Percentiles rank a stretch among this genome's conserved stretches.
phyloP scores from a whole-genome alignment of 2,113 vertebrate genomes.

The Percina caprodes region DNA sequence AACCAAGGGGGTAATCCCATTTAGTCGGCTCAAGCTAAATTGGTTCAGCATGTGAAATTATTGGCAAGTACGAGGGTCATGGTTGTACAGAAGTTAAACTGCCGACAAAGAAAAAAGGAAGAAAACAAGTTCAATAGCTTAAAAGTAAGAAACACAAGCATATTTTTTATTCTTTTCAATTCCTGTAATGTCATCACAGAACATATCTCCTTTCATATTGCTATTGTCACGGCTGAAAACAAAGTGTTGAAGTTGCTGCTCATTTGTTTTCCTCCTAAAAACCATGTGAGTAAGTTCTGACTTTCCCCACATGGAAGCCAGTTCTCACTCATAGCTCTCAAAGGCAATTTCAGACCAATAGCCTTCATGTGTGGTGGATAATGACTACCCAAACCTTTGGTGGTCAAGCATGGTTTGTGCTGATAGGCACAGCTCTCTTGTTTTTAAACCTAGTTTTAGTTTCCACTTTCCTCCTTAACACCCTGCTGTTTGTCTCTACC shows the following conservation, averaged over 20 bases:
- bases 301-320: constrained; percentile 26
- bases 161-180: not conserved
- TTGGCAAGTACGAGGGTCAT: not conserved
- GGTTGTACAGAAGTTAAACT: not conserved
- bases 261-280: constrained; percentile 32
- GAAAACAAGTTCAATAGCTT: not conserved
- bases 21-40: not conserved
- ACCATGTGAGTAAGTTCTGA: constrained; percentile 34
- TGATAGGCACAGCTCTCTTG: constrained; percentile 19
- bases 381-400: not conserved
- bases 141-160: not conserved
- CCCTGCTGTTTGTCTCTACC: not conserved
- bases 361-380: not conserved
- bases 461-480: constrained; percentile 1
- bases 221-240: constrained; percentile 14
- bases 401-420: constrained; percentile 19
- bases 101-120: not conserved
- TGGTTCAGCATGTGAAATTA: not conserved
- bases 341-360: constrained; percentile 10
- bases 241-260: constrained; percentile 66
- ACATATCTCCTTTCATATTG: not conserved
- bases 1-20: not conserved
- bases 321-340: constrained; percentile 31
- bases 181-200: not conserved
- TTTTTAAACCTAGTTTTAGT: constrained; percentile 33